A percentile compares a stretch with the other conserved stretches of the same genome.
Evolutionary conservation across 2,113 vertebrate genomes (phyloP).

Genomic region (Takifugu flavidus): DNA sequence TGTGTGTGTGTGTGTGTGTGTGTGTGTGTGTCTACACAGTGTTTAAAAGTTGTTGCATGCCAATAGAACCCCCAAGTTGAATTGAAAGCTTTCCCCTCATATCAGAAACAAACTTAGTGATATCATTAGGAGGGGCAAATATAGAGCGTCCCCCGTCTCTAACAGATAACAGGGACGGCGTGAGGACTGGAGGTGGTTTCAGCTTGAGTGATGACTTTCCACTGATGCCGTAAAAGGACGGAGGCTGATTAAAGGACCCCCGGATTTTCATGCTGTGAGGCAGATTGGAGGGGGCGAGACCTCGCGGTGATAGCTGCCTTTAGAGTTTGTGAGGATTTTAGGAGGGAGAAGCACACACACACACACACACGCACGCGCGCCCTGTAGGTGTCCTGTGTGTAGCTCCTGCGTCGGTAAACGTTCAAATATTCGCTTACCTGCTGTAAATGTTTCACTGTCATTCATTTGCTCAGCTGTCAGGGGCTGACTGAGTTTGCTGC

Average conservation of each 20-base stretch:
- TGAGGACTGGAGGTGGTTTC: constrained; percentile 25
- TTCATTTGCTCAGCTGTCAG: constrained; percentile 6
- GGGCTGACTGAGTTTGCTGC: constrained; percentile 7
- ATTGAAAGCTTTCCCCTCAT: no score
- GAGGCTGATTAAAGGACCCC: constrained; percentile 45
- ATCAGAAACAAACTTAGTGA: no score
- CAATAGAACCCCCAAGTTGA: no score
- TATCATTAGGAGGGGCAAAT: no score
- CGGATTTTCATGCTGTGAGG: constrained; percentile 26
- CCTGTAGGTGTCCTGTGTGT: constrained; percentile 6
- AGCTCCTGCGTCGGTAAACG: constrained; percentile 45
- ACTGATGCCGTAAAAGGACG: constrained; percentile 46
- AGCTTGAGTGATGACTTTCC: constrained; percentile 35
- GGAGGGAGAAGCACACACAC: constrained; percentile 9
- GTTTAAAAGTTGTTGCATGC: background rate
- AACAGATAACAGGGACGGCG: background rate
- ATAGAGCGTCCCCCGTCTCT: background rate
- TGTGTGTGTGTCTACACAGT: background rate
- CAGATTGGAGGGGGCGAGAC: constrained; percentile 30
- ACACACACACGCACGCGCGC: constrained; percentile 18
- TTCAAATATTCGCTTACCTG: background rate
- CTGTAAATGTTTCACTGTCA: background rate
- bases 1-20: constrained; percentile 11
- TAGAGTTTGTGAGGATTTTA: constrained; percentile 53
- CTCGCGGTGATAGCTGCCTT: constrained; percentile 52